Base-by-base conservation (phyloP, 2,113 vertebrate species). In the Galeopterus variegatus region DNA sequence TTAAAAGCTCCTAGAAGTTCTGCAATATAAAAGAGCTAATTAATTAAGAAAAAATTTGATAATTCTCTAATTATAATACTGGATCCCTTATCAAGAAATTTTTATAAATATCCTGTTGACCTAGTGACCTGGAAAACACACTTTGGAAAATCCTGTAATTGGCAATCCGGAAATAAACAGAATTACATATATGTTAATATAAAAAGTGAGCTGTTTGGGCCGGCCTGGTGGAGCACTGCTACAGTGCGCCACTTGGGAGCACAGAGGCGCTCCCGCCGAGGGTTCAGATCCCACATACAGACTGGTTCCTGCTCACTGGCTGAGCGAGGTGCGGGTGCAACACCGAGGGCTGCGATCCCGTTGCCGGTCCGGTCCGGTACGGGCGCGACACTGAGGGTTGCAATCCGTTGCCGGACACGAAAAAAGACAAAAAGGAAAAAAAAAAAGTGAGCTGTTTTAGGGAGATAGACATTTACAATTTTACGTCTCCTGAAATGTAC, bases 61-160 rank as follows among this genome's bases (percentile, higher is more conserved):
- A 21, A 54, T 81, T 88, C 4, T 21, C 21, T 92, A 65, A 92
- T 92, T 88, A 90, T 88, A 93, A 73, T 28, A 91, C 15, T 52
- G 24, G 33, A 28, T 54, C 45, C 15, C 6, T 87, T 87, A 56
- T 41, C n/a, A 81, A 86, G 9, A 52, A 36, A 65, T 21, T 84
- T 80, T 41, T 50, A 80, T 88, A 93, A 95, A 73, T 4, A 48
- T 73, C 19, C 36, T 86, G 4, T 84, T 67, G 28, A 48, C 8
- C 24, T 67, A 82, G 31, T 82, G 31, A 84, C 48, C 6, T 93
- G 28, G 77, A 64, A 80, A 97, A 64, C 19, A 87, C 19, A 85
- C 17, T 90, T 88, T 72, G 31, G 41, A 62, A 86, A 96, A 82
- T 41, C 24, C 60, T 73, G 1, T 36, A 76, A 86, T 58, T 90